phyloP scores from a whole-genome alignment of 92 coral and sea anemone genomes.

The Galaxea fascicularis region DNA sequence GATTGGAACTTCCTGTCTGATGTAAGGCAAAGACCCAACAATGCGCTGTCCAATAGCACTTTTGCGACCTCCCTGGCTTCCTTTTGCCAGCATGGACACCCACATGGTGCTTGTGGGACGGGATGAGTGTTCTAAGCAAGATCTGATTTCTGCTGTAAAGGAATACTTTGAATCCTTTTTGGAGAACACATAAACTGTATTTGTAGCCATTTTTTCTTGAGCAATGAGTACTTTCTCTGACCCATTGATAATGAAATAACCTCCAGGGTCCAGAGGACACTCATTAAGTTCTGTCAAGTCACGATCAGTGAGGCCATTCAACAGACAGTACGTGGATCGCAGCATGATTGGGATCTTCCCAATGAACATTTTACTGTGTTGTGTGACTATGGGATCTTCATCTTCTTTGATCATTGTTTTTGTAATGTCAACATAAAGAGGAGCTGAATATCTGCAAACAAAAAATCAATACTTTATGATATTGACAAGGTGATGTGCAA shows the following conservation, averaged over 20 bases:
- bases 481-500: too few relatives aligned
- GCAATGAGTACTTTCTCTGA: conserved; percentile 99
- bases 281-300: conserved; percentile 98
- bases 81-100: conserved; percentile 98
- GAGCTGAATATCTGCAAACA: conserved; percentile 90
- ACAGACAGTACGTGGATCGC: conserved; percentile 95
- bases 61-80: conserved; percentile 93
- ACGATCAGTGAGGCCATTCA: conserved; percentile 89
- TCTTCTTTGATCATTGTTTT: conserved; percentile 94
- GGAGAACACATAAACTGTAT: conserved; percentile 96
- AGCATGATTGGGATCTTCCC: conserved; percentile 99
- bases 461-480: neutral
- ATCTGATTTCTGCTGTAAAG: conserved; percentile 96
- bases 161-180: conserved; percentile 98
- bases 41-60: conserved; percentile 99
- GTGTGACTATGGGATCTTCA: conserved; percentile 87
- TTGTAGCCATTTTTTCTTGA: conserved; percentile 99
- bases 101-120: conserved; percentile 99
- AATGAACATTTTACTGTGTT: conserved; percentile 97
- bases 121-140: conserved; percentile 97
- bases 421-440: conserved; percentile 97
- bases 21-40: conserved; percentile 95
- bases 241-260: conserved; percentile 96
- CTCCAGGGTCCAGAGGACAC: conserved; percentile 98
- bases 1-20: conserved; percentile 96